Evolutionary conservation across 2,888 invertebrate species (phyloP).

Genomic region (Pseudococcus longispinus): DNA sequence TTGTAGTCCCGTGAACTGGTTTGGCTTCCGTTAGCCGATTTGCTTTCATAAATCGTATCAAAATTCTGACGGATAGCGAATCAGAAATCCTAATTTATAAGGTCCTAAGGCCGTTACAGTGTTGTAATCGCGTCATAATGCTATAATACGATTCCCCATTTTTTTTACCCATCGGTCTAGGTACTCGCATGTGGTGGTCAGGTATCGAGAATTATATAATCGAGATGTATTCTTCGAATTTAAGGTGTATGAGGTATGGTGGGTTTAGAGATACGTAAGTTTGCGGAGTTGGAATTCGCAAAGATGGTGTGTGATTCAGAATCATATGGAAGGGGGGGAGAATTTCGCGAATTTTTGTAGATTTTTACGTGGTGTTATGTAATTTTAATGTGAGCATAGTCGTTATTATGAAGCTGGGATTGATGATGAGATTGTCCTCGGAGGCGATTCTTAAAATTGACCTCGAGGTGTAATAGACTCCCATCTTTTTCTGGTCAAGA

Average conservation of each 20-base stretch:
- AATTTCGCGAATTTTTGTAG: background rate
- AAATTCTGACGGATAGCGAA: slow-evolving; percentile 22
- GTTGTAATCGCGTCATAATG: background rate
- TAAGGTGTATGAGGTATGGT: background rate
- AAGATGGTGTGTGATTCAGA: background rate
- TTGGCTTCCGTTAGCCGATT: background rate
- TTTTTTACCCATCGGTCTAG: background rate
- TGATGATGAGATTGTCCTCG: background rate
- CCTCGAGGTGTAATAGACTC: background rate
- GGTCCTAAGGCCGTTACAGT: background rate
- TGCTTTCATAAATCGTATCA: slow-evolving; percentile 34
- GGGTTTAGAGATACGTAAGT: background rate
- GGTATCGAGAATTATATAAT: background rate
- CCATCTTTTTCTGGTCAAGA: background rate
- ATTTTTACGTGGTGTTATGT: background rate
- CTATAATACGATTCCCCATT: background rate
- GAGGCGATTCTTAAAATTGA: background rate
- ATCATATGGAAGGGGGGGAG: background rate
- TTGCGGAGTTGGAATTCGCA: background rate
- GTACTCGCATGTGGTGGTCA: too few relatives aligned
- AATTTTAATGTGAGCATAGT: background rate
- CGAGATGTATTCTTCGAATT: background rate
- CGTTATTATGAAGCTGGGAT: background rate
- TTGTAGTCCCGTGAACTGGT: slow-evolving; percentile 7
- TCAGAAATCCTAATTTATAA: background rate